Evolutionary conservation across 2,113 vertebrate genomes (phyloP).

Genomic region (Passerina amoena): DNA sequence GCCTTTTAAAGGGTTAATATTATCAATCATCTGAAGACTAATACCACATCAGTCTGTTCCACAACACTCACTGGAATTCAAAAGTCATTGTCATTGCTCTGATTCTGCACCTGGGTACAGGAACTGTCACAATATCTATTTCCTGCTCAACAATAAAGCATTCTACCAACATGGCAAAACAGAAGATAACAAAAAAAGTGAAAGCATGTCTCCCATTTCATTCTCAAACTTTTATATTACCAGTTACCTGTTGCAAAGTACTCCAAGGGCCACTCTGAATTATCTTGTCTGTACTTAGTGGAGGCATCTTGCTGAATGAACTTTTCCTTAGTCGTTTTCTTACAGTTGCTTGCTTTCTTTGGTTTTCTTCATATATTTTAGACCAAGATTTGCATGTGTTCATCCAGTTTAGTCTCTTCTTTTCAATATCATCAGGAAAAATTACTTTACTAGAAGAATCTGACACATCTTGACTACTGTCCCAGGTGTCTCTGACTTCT

Average conservation of each 20-base stretch:
- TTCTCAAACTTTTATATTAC: neutral
- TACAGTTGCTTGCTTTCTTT: slow-evolving; percentile 63
- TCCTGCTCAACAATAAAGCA: neutral
- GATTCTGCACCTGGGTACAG: neutral
- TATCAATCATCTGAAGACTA: neutral
- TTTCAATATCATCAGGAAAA: slow-evolving; percentile 74
- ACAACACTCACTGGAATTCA: neutral
- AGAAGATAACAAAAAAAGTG: too few relatives aligned
- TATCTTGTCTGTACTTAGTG: slow-evolving; percentile 75
- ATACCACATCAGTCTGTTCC: neutral
- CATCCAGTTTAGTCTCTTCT: slow-evolving; percentile 86
- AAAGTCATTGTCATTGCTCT: neutral
- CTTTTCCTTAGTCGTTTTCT: slow-evolving; percentile 58
- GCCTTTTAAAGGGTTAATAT: neutral
- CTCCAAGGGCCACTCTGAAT: slow-evolving; percentile 74
- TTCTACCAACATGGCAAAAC: neutral
- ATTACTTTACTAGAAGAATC: neutral
- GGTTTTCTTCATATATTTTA: slow-evolving; percentile 76
- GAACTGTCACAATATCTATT: neutral
- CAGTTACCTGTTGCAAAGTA: slow-evolving; percentile 82
- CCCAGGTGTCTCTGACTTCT: neutral
- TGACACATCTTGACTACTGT: neutral
- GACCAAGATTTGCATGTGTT: slow-evolving; percentile 82
- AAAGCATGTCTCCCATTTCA: neutral
- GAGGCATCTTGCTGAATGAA: slow-evolving; percentile 57